Base-by-base conservation (phyloP, 1,140 invertebrate genomes). In the Limonius californicus region DNA sequence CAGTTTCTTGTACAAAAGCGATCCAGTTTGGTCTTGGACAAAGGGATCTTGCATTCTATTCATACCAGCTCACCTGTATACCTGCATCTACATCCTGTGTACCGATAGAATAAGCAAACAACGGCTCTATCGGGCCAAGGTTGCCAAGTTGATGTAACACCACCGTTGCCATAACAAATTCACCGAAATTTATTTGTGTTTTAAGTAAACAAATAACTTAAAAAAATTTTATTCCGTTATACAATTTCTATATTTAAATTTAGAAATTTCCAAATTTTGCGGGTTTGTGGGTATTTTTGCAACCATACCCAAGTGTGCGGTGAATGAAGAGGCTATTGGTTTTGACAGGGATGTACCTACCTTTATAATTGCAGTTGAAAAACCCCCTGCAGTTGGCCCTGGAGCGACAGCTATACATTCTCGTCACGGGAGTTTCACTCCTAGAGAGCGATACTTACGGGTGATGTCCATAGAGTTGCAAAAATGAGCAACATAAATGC, bases 361-460 rank as follows among this genome's bases (percentile, higher is more conserved):
- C 56, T 62, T 61, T 58, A 59, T 65, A 65, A 65, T 65, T 62
- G 63, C 62, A 62, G 59, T 63, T 55, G 18, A 18, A 55, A 59
- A 56, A 57, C 61, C 64, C 64, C 57, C 32, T 61, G 57, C 55
- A 63, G 59, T 53, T 30, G 42, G 32, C 35, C 62, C 58, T 60
- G 56, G 35, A 56, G 62, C 57, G 18, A 59, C 57, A 43, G 45
- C 16, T 11, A 50, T 50, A 50, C 20, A 50, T 50, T 50, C 20
- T 50, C 35, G 35, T 50, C 45, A 50, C 14, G 45, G 45, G 45
- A 50, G 45, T 50, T 19, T 50, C 45, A 50, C 45, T 19, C 45
- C 45, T 50, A 50, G 20, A 50, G 45, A 50, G 45, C 45, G 16
- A 21, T 39, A 39, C 35, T 50, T 50, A 50, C 45, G 45, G 45